phyloP scores from a whole-genome alignment of 2,113 vertebrate genomes.

The Progne subis region DNA sequence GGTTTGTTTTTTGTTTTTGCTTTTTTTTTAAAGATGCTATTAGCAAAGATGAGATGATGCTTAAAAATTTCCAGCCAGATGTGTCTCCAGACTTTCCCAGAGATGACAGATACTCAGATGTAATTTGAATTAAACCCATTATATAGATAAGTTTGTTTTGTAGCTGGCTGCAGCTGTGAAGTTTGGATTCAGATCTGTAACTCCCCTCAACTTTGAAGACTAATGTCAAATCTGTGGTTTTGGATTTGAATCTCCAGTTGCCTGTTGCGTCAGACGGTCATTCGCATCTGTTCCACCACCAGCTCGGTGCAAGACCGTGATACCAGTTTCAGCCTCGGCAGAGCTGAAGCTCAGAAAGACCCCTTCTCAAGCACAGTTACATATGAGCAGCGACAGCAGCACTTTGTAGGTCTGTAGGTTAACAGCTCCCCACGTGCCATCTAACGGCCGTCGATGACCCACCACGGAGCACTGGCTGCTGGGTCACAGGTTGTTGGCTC shows the following conservation, averaged over 20 bases:
- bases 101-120: neutral
- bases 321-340: neutral
- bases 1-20: neutral
- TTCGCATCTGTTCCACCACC: neutral
- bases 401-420: slow-evolving; percentile 7
- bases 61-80: slow-evolving; percentile 14
- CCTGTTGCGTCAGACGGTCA: neutral
- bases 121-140: neutral
- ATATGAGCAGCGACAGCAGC: neutral
- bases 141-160: slow-evolving; percentile 22
- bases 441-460: neutral
- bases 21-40: neutral
- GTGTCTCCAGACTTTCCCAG: neutral
- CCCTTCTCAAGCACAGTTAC: neutral
- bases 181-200: slow-evolving; percentile 59
- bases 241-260: slow-evolving; percentile 11
- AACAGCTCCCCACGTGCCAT: neutral
- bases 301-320: neutral
- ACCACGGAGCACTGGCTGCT: neutral
- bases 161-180: slow-evolving; percentile 38
- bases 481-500: neutral
- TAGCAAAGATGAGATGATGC: neutral
- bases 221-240: slow-evolving; percentile 34
- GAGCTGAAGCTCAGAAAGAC: neutral
- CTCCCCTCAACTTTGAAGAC: slow-evolving; percentile 12